Conservation (phyloP, 2,797 vertebrate genomes). For the Erithacus rubecula region DNA sequence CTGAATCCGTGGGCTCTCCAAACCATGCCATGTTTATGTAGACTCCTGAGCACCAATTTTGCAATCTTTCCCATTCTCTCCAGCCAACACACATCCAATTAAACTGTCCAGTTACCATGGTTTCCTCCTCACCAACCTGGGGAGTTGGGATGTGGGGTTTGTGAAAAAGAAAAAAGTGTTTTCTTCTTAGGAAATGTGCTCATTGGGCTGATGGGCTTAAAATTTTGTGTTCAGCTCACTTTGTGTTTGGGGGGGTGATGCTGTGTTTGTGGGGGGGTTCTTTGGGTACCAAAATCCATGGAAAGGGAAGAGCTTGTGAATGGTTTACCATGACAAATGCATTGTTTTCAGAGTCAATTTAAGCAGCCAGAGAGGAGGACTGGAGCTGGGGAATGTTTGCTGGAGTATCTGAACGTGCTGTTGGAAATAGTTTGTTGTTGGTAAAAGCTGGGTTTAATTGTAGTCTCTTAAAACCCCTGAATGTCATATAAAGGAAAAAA, state of each 20-base stretch:
- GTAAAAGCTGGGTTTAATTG: constrained; percentile 61
- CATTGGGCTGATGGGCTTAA: neutral
- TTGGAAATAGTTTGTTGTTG: neutral
- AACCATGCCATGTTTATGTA: neutral
- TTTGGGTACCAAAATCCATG: neutral
- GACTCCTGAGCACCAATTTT: constrained; percentile 1
- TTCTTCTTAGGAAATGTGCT: neutral
- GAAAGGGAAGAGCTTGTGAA: constrained; percentile 7
- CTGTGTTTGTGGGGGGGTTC: neutral
- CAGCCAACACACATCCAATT: constrained; percentile 17
- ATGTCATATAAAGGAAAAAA: neutral
- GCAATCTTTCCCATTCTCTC: constrained; percentile 14
- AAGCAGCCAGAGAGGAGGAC: neutral
- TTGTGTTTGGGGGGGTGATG: neutral
- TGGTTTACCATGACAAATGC: constrained; percentile 24
- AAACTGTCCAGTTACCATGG: constrained; percentile 44
- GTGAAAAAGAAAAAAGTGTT: neutral
- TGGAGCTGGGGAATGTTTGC: constrained; percentile 7
- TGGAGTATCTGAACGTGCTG: constrained; percentile 4
- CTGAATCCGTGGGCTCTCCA: neutral
- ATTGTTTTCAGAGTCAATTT: constrained; percentile 39
- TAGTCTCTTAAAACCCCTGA: neutral
- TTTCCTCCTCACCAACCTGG: constrained; percentile 17
- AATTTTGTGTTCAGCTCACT: neutral
- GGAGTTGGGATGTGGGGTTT: neutral